These are phyloP conservation scores for Pammene aurita DNA, from an alignment of 2,888 invertebrate genomes.

Conservation along the genomic window DNA sequence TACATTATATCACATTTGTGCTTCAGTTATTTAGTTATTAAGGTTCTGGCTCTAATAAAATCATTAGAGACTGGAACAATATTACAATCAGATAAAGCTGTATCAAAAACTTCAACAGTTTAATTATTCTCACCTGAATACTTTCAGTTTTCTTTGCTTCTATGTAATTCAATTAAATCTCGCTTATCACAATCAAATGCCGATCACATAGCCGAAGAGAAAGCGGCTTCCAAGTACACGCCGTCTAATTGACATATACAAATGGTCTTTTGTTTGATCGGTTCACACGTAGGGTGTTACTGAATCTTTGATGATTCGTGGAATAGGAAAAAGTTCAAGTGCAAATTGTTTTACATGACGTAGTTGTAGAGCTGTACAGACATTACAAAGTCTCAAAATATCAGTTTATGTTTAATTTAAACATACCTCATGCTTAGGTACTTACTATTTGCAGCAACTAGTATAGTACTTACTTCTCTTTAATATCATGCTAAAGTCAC, in stretches of 20 bases:
- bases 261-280: conserved; percentile 66
- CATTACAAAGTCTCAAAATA: too few relatives aligned
- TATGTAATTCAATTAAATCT: conserved; percentile 38
- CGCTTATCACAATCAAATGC: conserved; percentile 41
- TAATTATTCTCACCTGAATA: conserved; percentile 10
- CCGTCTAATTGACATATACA: conserved; percentile 67
- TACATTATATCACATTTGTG: too few relatives aligned
- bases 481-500: too few relatives aligned
- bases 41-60: too few relatives aligned
- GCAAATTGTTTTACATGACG: background rate
- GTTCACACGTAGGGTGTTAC: conserved; percentile 46
- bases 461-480: too few relatives aligned
- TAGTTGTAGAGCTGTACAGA: background rate
- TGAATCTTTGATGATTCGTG: conserved; percentile 35
- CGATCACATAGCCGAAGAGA: conserved; percentile 52
- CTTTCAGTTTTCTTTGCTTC: conserved; percentile 36
- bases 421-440: background rate
- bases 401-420: too few relatives aligned
- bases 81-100: background rate
- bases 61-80: too few relatives aligned
- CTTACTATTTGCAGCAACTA: background rate
- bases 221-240: conserved; percentile 50
- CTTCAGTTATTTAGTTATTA: too few relatives aligned
- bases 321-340: conserved; percentile 22
- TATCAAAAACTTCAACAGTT: background rate